phyloP scores from a whole-genome alignment of 2,888 invertebrate genomes.

The Cylloceria caligata region DNA sequence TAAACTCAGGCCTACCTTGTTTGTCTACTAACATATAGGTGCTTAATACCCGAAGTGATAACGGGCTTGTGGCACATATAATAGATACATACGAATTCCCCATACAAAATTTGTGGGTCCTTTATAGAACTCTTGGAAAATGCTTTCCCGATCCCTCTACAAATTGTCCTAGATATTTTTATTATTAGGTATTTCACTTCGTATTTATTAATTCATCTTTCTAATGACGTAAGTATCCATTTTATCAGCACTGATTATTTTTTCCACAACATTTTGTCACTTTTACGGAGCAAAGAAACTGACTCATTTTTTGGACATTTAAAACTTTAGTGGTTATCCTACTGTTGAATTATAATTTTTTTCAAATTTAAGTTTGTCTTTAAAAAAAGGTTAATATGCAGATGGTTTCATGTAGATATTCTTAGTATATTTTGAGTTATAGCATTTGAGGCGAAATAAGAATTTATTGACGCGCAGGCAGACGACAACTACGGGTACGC shows the following conservation, averaged over 20 bases:
- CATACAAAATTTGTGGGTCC: not conserved
- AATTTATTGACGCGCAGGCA: no score
- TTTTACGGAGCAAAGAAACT: not conserved
- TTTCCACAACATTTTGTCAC: no score
- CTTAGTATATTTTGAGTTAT: no score
- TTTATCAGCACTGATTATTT: no score
- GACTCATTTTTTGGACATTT: not conserved
- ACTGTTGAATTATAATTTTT: no score
- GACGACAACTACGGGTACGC: no score
- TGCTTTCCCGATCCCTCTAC: not conserved
- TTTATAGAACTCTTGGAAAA: not conserved
- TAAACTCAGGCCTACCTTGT: not conserved
- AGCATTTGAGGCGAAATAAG: no score
- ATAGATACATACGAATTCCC: not conserved
- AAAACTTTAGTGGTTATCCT: not conserved
- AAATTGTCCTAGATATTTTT: not conserved
- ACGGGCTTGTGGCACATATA: not conserved
- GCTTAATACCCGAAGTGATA: not conserved
- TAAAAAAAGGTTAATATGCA: no score
- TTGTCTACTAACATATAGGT: not conserved
- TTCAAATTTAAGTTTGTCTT: no score
- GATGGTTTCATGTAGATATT: no score
- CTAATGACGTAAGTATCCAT: not conserved
- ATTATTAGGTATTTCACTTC: not conserved
- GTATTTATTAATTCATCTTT: not conserved